Base-by-base conservation (phyloP, 2,888 invertebrate species). In the Pyrocoelia pectoralis region DNA sequence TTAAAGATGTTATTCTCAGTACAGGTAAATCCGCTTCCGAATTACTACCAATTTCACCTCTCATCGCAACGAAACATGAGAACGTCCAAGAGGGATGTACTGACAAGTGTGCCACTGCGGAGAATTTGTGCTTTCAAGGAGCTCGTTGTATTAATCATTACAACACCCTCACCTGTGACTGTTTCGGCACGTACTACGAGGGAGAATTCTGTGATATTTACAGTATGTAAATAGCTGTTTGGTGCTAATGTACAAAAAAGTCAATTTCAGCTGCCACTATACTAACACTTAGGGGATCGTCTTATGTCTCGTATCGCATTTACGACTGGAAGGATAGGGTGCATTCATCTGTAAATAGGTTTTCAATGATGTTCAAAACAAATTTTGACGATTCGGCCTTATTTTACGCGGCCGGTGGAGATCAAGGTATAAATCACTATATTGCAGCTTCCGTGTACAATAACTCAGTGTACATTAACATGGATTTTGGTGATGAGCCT, bases 311-410 rank as follows among this genome's bases (percentile, higher is more conserved):
- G 0, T 97, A 96, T 81, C 87, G 94, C 61, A 92, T 96, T 50
- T 96, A 96, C 80, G 93, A 95, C 75, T 95, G 94, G 93, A 93
- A 94, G 80, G 94, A 95, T 79, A 87, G 94, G 61, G 93, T 95
- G 10, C 95, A 95, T 78, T 94, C 94, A 0, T 90, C 93, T 48
- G 89, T 89, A 46, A 95, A 94, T 65, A 86, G 93, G 73, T 92
- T 97, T 76, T 95, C 95, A 76, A 83, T 97, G 75, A 88, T 93
- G 80, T 97, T 97, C 82, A 93, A 92, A 88, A 97, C 97, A 6
- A 88, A 90, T 73, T 93, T 94, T 82, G 94, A 95, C 77, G 93
- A 97, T 77, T 96, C 96, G 6, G 94, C 93, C 1, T 81, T 97
- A 65, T 93, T 97, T 78, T 97, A 97, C 79, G 96, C 96, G 2